Conservation (phyloP, 2,888 invertebrate species). For the Rotaria macrura region DNA sequence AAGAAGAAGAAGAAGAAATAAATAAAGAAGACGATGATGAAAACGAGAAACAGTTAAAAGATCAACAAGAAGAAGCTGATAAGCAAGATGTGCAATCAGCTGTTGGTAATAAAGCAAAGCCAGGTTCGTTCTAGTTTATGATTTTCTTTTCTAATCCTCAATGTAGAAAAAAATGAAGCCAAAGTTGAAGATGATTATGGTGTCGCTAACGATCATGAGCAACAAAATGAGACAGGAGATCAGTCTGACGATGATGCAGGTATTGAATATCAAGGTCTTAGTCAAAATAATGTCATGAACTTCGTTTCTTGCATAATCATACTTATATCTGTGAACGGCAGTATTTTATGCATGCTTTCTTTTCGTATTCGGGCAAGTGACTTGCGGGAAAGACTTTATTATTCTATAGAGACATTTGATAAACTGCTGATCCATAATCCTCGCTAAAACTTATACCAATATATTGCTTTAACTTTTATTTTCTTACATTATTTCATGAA, state of each 20-base stretch:
- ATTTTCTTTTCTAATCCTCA: not conserved
- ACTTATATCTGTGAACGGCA: not conserved
- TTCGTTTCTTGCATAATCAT: not conserved
- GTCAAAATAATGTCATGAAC: not conserved
- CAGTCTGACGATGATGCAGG: not conserved
- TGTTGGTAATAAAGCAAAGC: not conserved
- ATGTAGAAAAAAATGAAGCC: not conserved
- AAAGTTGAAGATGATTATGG: not conserved
- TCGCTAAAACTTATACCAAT: not conserved
- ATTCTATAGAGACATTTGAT: not conserved
- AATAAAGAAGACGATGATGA: not conserved
- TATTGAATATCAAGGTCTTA: not conserved
- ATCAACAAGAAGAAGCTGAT: not conserved
- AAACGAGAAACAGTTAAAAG: not conserved
- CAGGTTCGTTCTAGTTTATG: not conserved
- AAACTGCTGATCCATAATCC: not conserved
- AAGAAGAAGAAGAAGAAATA: no score
- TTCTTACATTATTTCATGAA: not conserved
- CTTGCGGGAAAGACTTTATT: no score
- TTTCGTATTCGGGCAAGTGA: not conserved
- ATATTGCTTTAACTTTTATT: not conserved
- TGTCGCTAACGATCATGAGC: not conserved
- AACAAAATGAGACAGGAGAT: not conserved
- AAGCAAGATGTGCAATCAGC: not conserved
- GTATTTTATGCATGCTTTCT: not conserved